Evolutionary conservation across 2,113 vertebrate species (phyloP), one percentile per base, ranked within the genome.

Genomic region (Machaerirhynchus nigripectus): DNA sequence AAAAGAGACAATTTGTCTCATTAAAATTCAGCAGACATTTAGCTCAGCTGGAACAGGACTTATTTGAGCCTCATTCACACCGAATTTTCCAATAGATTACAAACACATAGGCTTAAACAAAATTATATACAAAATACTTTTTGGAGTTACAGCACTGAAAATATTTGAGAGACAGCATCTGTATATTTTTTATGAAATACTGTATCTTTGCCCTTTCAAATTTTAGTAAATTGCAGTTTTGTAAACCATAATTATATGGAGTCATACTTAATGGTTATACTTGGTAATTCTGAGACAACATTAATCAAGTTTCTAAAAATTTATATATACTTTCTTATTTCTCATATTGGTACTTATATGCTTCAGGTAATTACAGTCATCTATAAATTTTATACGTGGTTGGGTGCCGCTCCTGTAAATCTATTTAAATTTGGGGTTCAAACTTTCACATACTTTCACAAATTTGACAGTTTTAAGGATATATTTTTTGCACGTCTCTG

Each of bases 191-290:
- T 73, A 93, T 95, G 60, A 78, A n/a, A 81, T 76, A 59, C 35
- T 85, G 10, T 95, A 91, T 90, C 77, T 96, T 53, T 88, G 24
- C 44, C 60, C 96, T 96, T 97, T 95, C 30, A 93, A 95, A 95
- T 96, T 4, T 96, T 80, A 95, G n/a, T 94, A 96, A 97, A 97
- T 95, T 95, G 78, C 39, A 94, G 86, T 95, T 97, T 97, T 92
- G 44, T 26, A 96, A 94, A 70, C 26, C 57, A 67, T 96, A 96
- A 97, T 97, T 97, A 96, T 56, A 74, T 93, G 94, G 42, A n/a
- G 65, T 95, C 44, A 53, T 75, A 67, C 52, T 90, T 87, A 68
- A 87, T 91, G 44, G 64, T 65, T 96, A 71, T 73, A 89, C 67
- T 96, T 97, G 90, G 31, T 96, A 96, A 89, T 87, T 37, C 52